A percentile compares a stretch with the other conserved stretches of the same genome.
phyloP scores from a whole-genome alignment of 2,888 invertebrate species.

The Pardosa pseudoannulata region DNA sequence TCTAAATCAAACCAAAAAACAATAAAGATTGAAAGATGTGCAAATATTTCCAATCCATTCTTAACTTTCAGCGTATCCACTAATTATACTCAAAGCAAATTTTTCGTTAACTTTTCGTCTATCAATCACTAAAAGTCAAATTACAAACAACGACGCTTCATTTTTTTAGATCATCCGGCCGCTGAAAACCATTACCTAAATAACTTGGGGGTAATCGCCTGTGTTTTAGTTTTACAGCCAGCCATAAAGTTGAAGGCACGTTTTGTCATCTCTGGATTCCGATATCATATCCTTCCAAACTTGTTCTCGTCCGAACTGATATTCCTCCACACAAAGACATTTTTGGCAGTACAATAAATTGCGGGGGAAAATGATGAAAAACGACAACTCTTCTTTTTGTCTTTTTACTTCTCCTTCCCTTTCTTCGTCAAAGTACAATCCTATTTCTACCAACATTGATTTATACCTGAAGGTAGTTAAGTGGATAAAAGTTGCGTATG shows the following conservation, averaged over 20 bases:
- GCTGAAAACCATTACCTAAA: neutral
- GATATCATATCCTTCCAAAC: neutral
- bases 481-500: too few relatives aligned
- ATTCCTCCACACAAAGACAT: neutral
- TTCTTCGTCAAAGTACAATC: too few relatives aligned
- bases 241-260: neutral
- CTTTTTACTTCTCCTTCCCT: too few relatives aligned
- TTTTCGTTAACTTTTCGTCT: neutral
- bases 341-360: neutral
- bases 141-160: neutral
- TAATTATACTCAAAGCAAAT: neutral
- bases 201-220: constrained; percentile 1
- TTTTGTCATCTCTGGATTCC: neutral
- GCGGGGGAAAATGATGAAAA: neutral
- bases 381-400: too few relatives aligned
- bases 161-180: neutral
- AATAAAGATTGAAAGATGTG: too few relatives aligned
- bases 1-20: too few relatives aligned
- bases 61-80: too few relatives aligned
- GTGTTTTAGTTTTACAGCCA: constrained; percentile 2
- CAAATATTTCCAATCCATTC: too few relatives aligned
- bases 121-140: neutral
- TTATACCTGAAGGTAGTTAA: too few relatives aligned
- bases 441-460: too few relatives aligned
- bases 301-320: neutral